Conservation (phyloP, 2,797 vertebrate species). For the Fundulus diaphanus region DNA sequence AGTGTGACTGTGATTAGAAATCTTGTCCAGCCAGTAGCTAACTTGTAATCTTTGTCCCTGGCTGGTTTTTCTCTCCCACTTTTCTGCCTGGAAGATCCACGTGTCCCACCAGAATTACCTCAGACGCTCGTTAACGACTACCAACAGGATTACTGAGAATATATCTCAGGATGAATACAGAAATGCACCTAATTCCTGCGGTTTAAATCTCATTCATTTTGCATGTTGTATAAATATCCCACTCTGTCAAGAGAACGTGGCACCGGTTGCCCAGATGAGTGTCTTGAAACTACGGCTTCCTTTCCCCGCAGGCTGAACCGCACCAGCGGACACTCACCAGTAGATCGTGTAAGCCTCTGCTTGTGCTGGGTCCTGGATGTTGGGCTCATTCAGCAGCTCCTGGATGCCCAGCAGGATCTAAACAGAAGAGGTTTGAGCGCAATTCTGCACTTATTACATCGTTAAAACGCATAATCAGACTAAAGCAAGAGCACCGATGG, state of each 20-base stretch:
- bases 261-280: background rate
- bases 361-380: constrained; percentile 86
- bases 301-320: background rate
- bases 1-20: too few species aligned
- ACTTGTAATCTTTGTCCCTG: too few species aligned
- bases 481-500: background rate
- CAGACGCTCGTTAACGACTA: too few species aligned
- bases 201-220: background rate
- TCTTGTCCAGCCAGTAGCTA: too few species aligned
- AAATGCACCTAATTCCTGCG: background rate
- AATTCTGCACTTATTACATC: too few species aligned
- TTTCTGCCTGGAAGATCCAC: too few species aligned
- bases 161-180: background rate
- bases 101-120: too few species aligned
- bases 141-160: too few species aligned
- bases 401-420: constrained; percentile 84
- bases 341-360: constrained; percentile 86
- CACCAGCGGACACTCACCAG: constrained; percentile 70
- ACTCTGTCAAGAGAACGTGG: background rate
- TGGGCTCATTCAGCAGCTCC: constrained; percentile 85
- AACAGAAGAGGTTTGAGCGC: constrained; percentile 11
- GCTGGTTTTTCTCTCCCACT: too few species aligned
- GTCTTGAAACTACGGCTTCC: too few species aligned
- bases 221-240: background rate
- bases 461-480: background rate